A percentile compares a stretch with the other conserved stretches of the same genome.
Evolutionary conservation across 1,140 invertebrate genomes (phyloP).

Genomic region (Nomia melanderi): DNA sequence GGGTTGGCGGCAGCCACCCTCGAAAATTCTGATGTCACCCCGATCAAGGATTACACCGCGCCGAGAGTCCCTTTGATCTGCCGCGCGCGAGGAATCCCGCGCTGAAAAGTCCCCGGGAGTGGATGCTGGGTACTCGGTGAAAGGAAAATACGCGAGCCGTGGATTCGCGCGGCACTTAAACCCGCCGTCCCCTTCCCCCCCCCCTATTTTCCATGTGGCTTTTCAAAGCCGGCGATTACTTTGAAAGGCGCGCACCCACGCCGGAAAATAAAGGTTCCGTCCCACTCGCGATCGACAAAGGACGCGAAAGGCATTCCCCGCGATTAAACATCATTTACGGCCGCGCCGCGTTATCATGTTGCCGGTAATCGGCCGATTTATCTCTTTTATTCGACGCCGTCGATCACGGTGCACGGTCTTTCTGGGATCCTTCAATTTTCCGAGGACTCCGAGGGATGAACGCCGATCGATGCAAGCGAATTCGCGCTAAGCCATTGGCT

Average conservation of each 20-base stretch:
- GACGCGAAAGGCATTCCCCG: too few relatives aligned
- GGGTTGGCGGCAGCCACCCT: background rate
- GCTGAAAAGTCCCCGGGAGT: background rate
- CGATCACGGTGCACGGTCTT: too few relatives aligned
- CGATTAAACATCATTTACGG: too few relatives aligned
- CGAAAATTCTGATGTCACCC: constrained; percentile 1
- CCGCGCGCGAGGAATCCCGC: background rate
- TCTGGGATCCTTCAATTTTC: too few relatives aligned
- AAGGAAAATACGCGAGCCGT: background rate
- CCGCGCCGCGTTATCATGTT: too few relatives aligned
- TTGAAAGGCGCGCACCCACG: background rate
- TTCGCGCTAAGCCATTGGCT: too few relatives aligned
- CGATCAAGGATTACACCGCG: background rate
- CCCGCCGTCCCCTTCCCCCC: background rate
- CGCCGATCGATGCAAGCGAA: too few relatives aligned
- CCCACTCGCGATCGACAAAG: background rate
- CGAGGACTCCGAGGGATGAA: too few relatives aligned
- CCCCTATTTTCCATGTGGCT: background rate
- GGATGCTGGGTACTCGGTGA: background rate
- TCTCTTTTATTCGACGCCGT: too few relatives aligned
- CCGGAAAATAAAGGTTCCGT: background rate
- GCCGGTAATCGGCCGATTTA: too few relatives aligned
- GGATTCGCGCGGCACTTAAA: background rate
- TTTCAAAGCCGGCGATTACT: background rate
- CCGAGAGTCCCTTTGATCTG: background rate